A percentile compares a stretch with the other conserved stretches of the same genome.
phyloP scores from a whole-genome alignment of 2,797 vertebrate genomes.

The Poeciliopsis turneri region DNA sequence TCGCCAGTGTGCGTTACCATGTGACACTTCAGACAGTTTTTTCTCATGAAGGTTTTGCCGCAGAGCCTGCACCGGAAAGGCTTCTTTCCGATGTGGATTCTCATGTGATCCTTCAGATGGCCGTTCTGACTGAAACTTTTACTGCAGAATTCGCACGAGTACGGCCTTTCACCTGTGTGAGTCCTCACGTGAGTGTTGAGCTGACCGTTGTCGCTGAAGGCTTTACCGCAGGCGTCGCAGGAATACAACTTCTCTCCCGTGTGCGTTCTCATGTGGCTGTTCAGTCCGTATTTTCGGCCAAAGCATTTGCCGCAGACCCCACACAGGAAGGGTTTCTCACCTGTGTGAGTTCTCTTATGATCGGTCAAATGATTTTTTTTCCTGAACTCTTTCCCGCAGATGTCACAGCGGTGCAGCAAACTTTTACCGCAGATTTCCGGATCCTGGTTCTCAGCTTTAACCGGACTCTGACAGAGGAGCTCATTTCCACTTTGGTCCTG shows the following conservation, averaged over 20 bases:
- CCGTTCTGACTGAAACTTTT: slow-evolving; percentile 5
- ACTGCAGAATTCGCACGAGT: background rate
- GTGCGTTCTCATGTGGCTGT: slow-evolving; percentile 6
- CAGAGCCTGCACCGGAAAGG: slow-evolving; percentile 4
- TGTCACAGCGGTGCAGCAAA: background rate
- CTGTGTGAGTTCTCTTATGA: slow-evolving; percentile 6
- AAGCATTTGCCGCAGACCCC: slow-evolving; percentile 5
- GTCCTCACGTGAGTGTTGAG: slow-evolving; percentile 6
- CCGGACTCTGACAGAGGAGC: background rate
- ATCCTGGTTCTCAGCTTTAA: background rate
- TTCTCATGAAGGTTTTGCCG: slow-evolving; percentile 6
- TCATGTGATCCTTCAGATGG: slow-evolving; percentile 3
- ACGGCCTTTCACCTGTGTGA: background rate
- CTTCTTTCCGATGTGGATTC: background rate
- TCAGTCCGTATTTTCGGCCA: background rate
- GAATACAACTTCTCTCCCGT: background rate
- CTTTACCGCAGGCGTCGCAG: background rate
- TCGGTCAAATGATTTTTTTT: slow-evolving; percentile 4
- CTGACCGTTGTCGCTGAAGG: slow-evolving; percentile 3
- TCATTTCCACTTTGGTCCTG: background rate
- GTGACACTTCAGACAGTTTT: slow-evolving; percentile 6
- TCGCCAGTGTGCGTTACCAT: slow-evolving; percentile 9
- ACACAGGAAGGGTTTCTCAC: slow-evolving; percentile 8
- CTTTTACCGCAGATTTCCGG: background rate
- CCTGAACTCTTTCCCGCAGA: slow-evolving; percentile 2